These are phyloP conservation scores for Oophaga sylvatica DNA, from an alignment of 2,797 vertebrate genomes.

Conservation along the genomic window DNA sequence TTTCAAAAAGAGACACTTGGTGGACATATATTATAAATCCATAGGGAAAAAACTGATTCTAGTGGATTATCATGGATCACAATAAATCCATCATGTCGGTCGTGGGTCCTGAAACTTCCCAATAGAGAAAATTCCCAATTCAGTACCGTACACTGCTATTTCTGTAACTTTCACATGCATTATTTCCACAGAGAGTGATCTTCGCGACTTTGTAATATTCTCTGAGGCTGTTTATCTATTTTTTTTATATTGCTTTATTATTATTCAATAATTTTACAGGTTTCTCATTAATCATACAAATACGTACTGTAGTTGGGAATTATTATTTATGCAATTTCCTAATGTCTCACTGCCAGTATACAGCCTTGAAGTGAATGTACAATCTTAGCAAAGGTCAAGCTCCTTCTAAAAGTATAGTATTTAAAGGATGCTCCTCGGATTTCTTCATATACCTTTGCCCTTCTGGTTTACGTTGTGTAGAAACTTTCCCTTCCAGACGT, in stretches of 20 bases:
- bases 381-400: not conserved
- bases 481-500: slow-evolving; percentile 19
- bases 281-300: not conserved
- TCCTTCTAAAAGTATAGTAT: not conserved
- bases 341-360: not conserved
- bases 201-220: not conserved
- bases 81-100: not conserved
- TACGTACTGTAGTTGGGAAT: not conserved
- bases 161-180: no score
- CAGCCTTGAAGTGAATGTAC: slow-evolving; percentile 3
- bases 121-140: no score
- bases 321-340: not conserved
- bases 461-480: slow-evolving; percentile 38
- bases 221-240: not conserved
- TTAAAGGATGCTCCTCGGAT: slow-evolving; percentile 2
- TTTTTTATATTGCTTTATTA: not conserved
- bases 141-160: no score
- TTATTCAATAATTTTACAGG: not conserved
- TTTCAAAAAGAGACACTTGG: no score
- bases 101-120: not conserved
- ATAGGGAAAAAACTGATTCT: not conserved
- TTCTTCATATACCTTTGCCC: slow-evolving; percentile 15
- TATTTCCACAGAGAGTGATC: no score
- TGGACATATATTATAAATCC: not conserved
- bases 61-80: not conserved